Evolutionary conservation across 2,113 vertebrate species (phyloP).

Genomic region (Nymphicus hollandicus): DNA sequence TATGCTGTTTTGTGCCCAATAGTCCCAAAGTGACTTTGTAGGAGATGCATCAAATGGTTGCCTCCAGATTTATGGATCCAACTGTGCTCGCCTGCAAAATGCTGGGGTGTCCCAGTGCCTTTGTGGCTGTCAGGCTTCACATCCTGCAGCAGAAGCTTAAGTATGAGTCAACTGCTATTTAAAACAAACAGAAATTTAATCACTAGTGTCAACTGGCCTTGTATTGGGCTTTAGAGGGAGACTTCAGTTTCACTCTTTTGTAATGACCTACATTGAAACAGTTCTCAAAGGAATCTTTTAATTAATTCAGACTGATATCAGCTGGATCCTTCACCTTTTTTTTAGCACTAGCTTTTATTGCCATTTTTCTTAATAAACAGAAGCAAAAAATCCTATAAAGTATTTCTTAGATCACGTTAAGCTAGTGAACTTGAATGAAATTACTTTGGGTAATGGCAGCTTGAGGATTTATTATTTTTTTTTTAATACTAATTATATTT

Average conservation of each 20-base stretch:
- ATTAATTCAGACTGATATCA: slow-evolving; percentile 13
- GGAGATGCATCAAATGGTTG: neutral
- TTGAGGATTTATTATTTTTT: neutral
- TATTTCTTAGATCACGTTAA: neutral
- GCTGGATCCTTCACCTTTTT: neutral
- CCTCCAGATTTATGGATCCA: neutral
- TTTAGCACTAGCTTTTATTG: neutral
- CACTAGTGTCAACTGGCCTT: neutral
- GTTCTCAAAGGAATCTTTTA: neutral
- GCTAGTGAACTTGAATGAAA: neutral
- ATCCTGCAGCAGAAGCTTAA: neutral
- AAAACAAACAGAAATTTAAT: neutral
- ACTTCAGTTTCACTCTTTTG: neutral
- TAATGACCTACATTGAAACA: neutral
- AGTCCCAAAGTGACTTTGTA: neutral
- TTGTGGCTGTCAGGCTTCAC: neutral
- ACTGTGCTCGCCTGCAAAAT: neutral
- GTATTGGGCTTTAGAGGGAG: neutral
- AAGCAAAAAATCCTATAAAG: neutral
- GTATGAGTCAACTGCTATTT: neutral
- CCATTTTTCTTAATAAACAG: neutral
- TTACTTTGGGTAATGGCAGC: neutral
- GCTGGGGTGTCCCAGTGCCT: neutral
- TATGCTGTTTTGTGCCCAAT: neutral
- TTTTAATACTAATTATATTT: neutral